Evolutionary conservation across 1,140 invertebrate genomes (phyloP).

Genomic region (Harlomillsia oculata): DNA sequence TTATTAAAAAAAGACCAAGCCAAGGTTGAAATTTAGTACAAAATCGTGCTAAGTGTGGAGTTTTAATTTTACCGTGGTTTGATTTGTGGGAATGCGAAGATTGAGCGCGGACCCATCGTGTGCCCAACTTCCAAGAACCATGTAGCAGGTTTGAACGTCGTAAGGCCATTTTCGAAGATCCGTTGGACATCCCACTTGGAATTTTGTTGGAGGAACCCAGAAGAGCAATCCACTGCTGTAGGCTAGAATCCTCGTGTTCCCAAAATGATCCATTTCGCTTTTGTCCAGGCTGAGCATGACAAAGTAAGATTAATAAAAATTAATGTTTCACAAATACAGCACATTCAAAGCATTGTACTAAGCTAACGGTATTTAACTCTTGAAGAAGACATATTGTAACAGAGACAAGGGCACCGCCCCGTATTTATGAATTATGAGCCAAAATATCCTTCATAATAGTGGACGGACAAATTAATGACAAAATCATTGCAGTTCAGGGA

Average conservation of each 20-base stretch:
- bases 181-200: conserved; percentile 30
- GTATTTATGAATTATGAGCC: neutral
- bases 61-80: conserved; percentile 7
- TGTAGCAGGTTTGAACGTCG: conserved; percentile 32
- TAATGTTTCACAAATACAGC: neutral
- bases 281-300: conserved; percentile 18
- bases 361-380: neutral
- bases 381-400: too few relatives aligned
- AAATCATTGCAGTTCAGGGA: neutral
- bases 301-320: neutral
- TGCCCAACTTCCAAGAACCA: conserved; percentile 35
- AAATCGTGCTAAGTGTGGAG: too few relatives aligned
- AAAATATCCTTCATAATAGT: neutral
- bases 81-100: conserved; percentile 19
- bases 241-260: conserved; percentile 24
- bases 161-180: conserved; percentile 34
- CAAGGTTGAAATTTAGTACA: too few relatives aligned
- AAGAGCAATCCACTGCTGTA: conserved; percentile 15
- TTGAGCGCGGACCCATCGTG: conserved; percentile 31
- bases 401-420: too few relatives aligned
- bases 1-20: too few relatives aligned
- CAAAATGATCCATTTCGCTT: conserved; percentile 35
- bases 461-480: neutral
- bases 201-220: conserved; percentile 33
- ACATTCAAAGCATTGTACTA: neutral